phyloP scores from a whole-genome alignment of 2,113 vertebrate genomes.

The Pristiophorus japonicus region DNA sequence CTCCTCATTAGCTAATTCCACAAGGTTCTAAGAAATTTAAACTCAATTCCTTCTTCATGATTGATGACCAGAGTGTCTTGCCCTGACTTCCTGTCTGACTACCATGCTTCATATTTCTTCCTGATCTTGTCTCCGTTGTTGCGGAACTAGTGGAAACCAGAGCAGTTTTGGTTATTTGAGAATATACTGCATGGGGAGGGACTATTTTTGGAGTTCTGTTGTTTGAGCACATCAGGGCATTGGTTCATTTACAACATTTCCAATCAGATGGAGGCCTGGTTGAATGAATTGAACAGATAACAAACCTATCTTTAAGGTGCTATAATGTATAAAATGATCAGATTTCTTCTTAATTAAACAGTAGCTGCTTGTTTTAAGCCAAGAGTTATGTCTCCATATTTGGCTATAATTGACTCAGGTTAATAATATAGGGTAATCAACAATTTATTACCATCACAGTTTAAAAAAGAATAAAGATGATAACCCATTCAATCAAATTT shows the following conservation, averaged over 20 bases:
- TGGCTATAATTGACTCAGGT: background rate
- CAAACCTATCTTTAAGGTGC: background rate
- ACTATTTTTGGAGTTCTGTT: background rate
- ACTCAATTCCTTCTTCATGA: background rate
- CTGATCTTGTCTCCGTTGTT: background rate
- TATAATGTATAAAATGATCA: background rate
- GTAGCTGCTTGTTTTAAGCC: background rate
- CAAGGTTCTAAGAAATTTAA: background rate
- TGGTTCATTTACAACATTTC: too few species aligned
- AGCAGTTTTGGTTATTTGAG: background rate
- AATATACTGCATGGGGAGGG: background rate
- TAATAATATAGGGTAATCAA: background rate
- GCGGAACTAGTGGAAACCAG: background rate
- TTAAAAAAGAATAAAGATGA: background rate
- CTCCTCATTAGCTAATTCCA: background rate
- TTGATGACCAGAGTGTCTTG: background rate
- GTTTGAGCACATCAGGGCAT: too few species aligned
- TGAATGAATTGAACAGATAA: background rate
- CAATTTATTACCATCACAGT: background rate
- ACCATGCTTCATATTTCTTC: background rate
- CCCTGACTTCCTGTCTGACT: background rate
- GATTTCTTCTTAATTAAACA: background rate
- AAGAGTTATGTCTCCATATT: background rate
- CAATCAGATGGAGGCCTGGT: background rate
- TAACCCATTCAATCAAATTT: background rate